Base-by-base conservation (phyloP, 2,113 vertebrate species). In the Sitta europaea region DNA sequence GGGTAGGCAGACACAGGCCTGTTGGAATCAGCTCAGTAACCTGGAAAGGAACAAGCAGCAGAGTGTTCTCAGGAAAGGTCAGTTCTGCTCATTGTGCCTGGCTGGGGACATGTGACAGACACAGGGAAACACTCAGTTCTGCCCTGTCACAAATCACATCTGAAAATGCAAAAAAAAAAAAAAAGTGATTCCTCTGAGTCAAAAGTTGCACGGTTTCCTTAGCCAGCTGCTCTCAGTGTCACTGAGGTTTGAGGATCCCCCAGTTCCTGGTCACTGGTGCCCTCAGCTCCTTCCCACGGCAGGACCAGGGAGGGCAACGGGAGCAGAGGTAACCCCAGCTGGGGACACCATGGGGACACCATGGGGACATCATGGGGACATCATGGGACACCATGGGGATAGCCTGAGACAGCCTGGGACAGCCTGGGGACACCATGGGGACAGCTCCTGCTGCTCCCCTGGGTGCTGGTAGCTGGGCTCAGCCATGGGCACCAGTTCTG, bases 21-120 rank as follows among this genome's bases (percentile, higher is more conserved):
- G 29, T 48, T 86, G 84, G 81, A 79, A 95, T 92, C 85, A 96
- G 71, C 74, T 86, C 72, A 43, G 4, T 33, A 77, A 88, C 25
- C 51, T n/a, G 51, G 78, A 47, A 79, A 55, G 7, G 27, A 40
- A 35, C 38, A 43, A 85, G 78, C 75, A 62, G 63, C 81, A 58
- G 12, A 28, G 28, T 48, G 68, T 63, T 88, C 90, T 35, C 59
- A 83, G 93, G 88, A 94, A 90, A 42, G 47, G 58, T 35, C 59
- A 43, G 0, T 35, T 91, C 35, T n/a, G 51, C 12, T 83, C 11
- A 3, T 4, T 53, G 55, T 62, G 40, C 21, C 8, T 29, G 16
- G 57, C 20, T 53, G 59, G 89, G 79, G 57, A 47, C 31, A 17
- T 35, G 70, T 75, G 84, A 91, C 62, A 79, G 38, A 10, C 58